A percentile compares a stretch with the other conserved stretches of the same genome.
phyloP scores from a whole-genome alignment of 1,140 invertebrate species.

The Acromyrmex echinatior region DNA sequence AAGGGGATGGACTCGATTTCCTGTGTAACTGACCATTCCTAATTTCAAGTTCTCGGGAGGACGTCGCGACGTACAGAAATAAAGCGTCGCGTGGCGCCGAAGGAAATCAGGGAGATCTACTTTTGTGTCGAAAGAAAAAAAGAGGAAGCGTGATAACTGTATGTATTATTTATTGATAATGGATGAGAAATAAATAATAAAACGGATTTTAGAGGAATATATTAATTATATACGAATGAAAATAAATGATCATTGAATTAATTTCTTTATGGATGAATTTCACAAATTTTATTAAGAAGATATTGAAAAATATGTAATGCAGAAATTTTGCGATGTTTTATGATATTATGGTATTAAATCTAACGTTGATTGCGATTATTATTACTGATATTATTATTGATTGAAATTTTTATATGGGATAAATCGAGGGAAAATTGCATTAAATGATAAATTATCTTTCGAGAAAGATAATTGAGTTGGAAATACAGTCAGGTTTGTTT shows the following conservation, averaged over 20 bases:
- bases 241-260: not conserved
- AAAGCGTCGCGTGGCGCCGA: not conserved
- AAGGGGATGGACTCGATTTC: conserved; percentile 57
- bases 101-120: not conserved
- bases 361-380: conserved; percentile 12
- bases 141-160: not conserved
- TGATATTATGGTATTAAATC: not conserved
- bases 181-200: not conserved
- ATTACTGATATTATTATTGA: not conserved
- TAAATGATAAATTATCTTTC: not conserved
- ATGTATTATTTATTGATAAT: not conserved
- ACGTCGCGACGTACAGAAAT: conserved; percentile 13
- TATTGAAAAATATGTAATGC: not conserved
- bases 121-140: not conserved
- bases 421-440: not conserved
- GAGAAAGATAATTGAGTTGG: not conserved
- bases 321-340: not conserved
- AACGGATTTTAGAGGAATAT: not conserved
- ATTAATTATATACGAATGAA: not conserved
- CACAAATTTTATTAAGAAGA: not conserved
- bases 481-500: not conserved
- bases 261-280: not conserved
- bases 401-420: not conserved
- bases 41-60: conserved; percentile 70
- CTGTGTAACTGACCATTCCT: conserved; percentile 81